A percentile compares a stretch with the other conserved stretches of the same genome.
These are phyloP conservation scores for Pogonomyrmex californicus DNA, from an alignment of 1,140 invertebrate species.

Conservation along the genomic window DNA sequence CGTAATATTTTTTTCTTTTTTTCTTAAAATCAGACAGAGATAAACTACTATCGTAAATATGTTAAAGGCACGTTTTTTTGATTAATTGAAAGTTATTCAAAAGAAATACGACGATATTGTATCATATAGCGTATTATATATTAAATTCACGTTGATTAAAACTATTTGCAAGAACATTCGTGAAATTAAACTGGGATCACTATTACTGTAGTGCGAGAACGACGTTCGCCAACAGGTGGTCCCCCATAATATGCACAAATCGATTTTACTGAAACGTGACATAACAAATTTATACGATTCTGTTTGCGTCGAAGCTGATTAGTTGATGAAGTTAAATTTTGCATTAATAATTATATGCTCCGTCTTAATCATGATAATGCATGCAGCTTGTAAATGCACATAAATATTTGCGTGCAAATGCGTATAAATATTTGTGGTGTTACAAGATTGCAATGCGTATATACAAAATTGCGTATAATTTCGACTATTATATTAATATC, in stretches of 20 bases:
- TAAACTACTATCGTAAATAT: too few species aligned
- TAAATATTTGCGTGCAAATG: constrained; percentile 7
- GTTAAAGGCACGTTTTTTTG: not conserved
- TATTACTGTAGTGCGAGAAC: constrained; percentile 12
- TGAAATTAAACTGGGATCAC: constrained; percentile 38
- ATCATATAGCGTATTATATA: too few species aligned
- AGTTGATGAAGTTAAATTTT: constrained; percentile 35
- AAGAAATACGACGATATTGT: not conserved
- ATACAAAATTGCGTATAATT: not conserved
- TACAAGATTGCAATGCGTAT: not conserved
- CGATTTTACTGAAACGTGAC: constrained; percentile 58
- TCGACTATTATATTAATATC: not conserved
- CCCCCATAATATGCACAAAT: constrained; percentile 40
- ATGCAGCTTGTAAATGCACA: not conserved
- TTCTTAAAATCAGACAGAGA: not conserved
- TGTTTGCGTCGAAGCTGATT: constrained; percentile 15
- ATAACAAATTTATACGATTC: constrained; percentile 44
- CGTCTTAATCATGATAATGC: constrained; percentile 29
- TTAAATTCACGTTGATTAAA: not conserved
- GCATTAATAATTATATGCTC: constrained; percentile 1
- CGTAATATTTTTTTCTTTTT: not conserved
- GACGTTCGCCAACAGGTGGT: constrained; percentile 50
- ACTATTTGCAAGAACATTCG: constrained; percentile 46
- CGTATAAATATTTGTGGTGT: constrained; percentile 4
- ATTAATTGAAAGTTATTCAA: not conserved